Percentiles rank a stretch among this genome's conserved stretches.
Evolutionary conservation across 2,113 vertebrate genomes (phyloP).

Genomic region (Trachemys scripta): DNA sequence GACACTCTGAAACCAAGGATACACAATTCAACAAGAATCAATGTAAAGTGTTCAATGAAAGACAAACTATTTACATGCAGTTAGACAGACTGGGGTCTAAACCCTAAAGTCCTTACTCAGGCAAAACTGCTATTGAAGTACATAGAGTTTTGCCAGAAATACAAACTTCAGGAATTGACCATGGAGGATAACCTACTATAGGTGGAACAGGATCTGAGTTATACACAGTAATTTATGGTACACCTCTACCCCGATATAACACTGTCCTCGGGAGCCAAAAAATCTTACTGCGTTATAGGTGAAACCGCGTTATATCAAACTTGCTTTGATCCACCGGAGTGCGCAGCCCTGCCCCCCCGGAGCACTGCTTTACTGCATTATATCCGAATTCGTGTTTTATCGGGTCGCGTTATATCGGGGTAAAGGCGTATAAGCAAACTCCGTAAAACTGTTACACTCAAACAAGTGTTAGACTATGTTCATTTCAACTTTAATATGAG

Average conservation of each 20-base stretch:
- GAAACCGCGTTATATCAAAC: too few species aligned
- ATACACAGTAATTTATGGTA: not conserved
- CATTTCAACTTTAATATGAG: not conserved
- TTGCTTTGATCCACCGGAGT: too few species aligned
- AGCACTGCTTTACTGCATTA: too few species aligned
- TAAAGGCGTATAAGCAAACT: not conserved
- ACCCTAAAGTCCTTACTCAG: not conserved
- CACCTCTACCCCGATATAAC: too few species aligned
- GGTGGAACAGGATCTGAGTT: not conserved
- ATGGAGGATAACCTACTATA: not conserved
- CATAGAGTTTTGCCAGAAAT: not conserved
- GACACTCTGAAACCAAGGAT: not conserved
- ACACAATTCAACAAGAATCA: not conserved
- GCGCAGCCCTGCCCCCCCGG: too few species aligned
- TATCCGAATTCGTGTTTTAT: too few species aligned
- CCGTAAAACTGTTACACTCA: not conserved
- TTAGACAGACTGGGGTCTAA: not conserved
- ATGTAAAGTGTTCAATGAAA: not conserved
- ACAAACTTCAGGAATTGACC: not conserved
- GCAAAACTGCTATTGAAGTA: not conserved
- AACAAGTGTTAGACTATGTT: not conserved
- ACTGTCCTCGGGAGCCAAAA: too few species aligned
- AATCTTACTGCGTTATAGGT: too few species aligned
- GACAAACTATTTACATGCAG: not conserved
- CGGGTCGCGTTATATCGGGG: too few species aligned